Percentiles rank a stretch among this genome's conserved stretches.
Evolutionary conservation across 2,113 vertebrate genomes (phyloP).

Genomic region (Aspiorhynchus laticeps): DNA sequence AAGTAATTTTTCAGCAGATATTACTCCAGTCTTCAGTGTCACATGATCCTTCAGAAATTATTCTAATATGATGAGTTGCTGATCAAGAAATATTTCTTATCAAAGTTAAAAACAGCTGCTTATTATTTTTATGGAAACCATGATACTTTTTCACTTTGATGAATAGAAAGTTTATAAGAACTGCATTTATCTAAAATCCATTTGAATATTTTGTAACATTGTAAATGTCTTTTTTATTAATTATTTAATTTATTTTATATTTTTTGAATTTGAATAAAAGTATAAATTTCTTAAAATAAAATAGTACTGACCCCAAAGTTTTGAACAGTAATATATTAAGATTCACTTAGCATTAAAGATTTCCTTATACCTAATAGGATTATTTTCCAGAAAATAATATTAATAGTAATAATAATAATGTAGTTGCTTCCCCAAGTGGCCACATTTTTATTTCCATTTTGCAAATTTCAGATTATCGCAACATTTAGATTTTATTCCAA

Average conservation of each 20-base stretch:
- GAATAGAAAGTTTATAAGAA: neutral
- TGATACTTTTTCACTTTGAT: neutral
- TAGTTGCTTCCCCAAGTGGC: neutral
- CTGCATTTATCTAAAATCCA: neutral
- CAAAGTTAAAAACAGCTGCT: neutral
- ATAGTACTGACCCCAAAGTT: neutral
- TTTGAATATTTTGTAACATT: neutral
- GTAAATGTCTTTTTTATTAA: neutral
- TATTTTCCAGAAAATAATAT: neutral
- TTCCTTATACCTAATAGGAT: neutral
- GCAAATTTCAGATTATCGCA: neutral
- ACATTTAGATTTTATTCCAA: neutral
- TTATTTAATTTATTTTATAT: neutral
- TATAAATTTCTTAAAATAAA: neutral
- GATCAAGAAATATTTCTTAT: neutral
- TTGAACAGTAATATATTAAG: neutral
- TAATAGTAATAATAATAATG: neutral
- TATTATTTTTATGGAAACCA: neutral
- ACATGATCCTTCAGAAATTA: neutral
- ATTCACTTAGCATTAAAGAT: neutral
- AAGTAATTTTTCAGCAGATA: neutral
- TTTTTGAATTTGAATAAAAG: neutral
- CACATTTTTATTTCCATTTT: neutral
- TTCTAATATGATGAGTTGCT: neutral
- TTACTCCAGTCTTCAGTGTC: neutral